phyloP scores from a whole-genome alignment of 2,113 vertebrate species.

The Pionites leucogaster region DNA sequence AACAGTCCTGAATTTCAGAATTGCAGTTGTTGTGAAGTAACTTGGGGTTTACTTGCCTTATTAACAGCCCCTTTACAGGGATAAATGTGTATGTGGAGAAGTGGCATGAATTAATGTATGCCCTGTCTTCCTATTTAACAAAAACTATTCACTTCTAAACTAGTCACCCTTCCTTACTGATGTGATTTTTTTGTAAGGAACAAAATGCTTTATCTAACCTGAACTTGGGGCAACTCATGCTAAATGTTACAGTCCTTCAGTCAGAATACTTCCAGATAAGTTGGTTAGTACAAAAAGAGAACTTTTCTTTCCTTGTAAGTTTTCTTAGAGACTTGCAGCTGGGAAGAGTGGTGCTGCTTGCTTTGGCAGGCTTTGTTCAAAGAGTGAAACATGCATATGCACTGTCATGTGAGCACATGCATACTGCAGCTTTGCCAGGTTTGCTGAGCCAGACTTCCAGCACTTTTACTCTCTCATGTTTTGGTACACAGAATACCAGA shows the following conservation, averaged over 20 bases:
- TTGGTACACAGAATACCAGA: not conserved
- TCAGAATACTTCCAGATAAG: not conserved
- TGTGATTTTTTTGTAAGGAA: not conserved
- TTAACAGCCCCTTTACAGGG: not conserved
- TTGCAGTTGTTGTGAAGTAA: not conserved
- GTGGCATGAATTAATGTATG: not conserved
- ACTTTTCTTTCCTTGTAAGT: not conserved
- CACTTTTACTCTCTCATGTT: not conserved
- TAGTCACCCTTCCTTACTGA: not conserved
- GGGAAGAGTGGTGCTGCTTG: not conserved
- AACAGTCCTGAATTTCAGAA: not conserved
- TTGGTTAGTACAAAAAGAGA: not conserved
- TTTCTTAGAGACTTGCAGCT: not conserved
- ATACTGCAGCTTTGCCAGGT: not conserved
- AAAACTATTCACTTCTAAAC: not conserved
- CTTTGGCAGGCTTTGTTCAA: not conserved
- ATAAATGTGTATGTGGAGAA: not conserved
- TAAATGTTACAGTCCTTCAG: not conserved
- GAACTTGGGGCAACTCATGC: not conserved
- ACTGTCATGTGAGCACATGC: fast-evolving
- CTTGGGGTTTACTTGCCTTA: not conserved
- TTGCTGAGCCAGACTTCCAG: not conserved
- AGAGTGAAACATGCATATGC: not conserved
- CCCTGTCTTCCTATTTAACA: not conserved
- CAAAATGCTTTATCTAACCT: not conserved